phyloP scores from a whole-genome alignment of 2,113 vertebrate species.

The Anarrhichthys ocellatus region DNA sequence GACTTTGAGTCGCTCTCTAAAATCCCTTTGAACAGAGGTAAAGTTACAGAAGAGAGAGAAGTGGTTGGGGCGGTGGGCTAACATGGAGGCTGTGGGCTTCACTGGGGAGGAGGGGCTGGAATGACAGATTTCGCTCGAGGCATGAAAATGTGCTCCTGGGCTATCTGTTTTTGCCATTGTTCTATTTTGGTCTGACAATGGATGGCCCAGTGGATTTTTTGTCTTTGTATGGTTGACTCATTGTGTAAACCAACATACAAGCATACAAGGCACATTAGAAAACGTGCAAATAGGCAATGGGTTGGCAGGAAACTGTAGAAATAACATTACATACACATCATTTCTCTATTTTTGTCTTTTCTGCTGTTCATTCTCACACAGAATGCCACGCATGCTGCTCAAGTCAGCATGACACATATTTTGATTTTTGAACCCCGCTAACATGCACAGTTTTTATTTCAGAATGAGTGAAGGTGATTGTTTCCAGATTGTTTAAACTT shows the following conservation, averaged over 20 bases:
- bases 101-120: conserved; percentile 33
- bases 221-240: conserved; percentile 51
- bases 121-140: conserved; percentile 51
- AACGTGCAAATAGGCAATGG: conserved; percentile 37
- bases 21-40: conserved; percentile 61
- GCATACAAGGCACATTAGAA: conserved; percentile 21
- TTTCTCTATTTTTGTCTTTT: neutral
- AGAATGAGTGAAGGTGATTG: conserved; percentile 57
- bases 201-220: conserved; percentile 43
- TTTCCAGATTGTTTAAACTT: conserved; percentile 70
- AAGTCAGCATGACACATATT: conserved; percentile 62
- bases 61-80: neutral
- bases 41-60: conserved; percentile 51
- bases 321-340: conserved; percentile 12
- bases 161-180: conserved; percentile 62
- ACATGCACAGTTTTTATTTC: conserved; percentile 63
- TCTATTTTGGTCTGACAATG: conserved; percentile 70
- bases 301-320: conserved; percentile 22
- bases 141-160: conserved; percentile 64
- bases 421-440: conserved; percentile 64
- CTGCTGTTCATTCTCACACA: conserved; percentile 1
- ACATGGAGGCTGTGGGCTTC: conserved; percentile 23
- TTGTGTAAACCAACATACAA: conserved; percentile 40
- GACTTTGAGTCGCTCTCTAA: conserved; percentile 42
- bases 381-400: conserved; percentile 38